Conservation (phyloP, 1,140 invertebrate genomes). For the Bursaphelenchus mucronatus region DNA sequence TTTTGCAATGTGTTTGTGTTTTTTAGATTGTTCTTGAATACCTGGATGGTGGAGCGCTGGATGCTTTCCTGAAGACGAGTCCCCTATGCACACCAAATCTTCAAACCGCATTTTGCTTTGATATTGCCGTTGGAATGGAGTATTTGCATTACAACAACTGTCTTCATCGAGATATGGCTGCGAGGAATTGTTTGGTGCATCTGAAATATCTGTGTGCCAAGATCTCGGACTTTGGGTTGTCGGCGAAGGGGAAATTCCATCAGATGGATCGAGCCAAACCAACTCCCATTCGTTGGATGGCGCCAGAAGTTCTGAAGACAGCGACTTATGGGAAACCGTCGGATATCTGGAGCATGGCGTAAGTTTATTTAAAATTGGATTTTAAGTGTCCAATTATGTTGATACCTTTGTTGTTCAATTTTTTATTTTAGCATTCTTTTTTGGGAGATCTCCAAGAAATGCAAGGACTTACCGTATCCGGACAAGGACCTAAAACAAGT, state of each 20-base stretch:
- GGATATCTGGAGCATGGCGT: constrained; percentile 32
- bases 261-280: constrained; percentile 25
- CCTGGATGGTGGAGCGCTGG: constrained; percentile 5
- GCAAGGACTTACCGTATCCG: constrained; percentile 7
- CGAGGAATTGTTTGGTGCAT: not conserved
- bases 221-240: constrained; percentile 39
- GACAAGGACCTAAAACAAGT: constrained; percentile 11
- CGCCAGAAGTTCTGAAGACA: constrained; percentile 26
- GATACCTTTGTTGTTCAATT: too few species aligned
- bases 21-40: constrained; percentile 2
- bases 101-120: constrained; percentile 35
- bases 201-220: constrained; percentile 14
- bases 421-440: constrained; percentile 20
- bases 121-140: constrained; percentile 21
- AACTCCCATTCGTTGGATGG: constrained; percentile 38
- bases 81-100: constrained; percentile 11
- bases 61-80: constrained; percentile 29
- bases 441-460: constrained; percentile 36
- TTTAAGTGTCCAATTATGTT: too few species aligned
- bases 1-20: not conserved
- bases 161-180: constrained; percentile 15
- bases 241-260: constrained; percentile 10
- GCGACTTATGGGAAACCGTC: constrained; percentile 14
- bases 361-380: too few species aligned
- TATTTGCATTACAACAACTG: constrained; percentile 30